These are phyloP conservation scores for Coracopsis vasa DNA, from an alignment of 2,113 vertebrate species.

Conservation along the genomic window DNA sequence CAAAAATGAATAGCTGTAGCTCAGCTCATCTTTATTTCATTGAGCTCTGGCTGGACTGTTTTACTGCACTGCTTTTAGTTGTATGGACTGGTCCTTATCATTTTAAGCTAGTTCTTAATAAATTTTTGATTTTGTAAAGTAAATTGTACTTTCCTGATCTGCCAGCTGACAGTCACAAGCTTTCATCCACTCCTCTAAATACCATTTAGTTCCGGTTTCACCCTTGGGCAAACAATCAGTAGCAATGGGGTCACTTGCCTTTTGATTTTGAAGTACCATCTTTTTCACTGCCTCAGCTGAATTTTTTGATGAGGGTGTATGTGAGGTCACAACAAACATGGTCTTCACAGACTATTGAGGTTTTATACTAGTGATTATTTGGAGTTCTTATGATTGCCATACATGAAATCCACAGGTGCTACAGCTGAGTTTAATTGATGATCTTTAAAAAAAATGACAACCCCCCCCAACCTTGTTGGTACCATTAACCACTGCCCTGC, in stretches of 20 bases:
- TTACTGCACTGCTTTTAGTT: not conserved
- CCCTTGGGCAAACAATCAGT: not conserved
- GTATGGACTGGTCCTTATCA: not conserved
- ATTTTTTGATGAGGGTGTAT: not conserved
- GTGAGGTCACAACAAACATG: not conserved
- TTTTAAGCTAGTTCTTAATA: not conserved
- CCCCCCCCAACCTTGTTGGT: too few species aligned
- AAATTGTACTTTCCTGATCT: not conserved
- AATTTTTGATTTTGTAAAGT: not conserved
- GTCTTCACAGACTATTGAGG: not conserved
- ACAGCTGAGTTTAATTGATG: not conserved
- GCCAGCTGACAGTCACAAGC: not conserved
- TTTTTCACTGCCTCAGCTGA: not conserved
- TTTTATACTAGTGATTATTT: not conserved
- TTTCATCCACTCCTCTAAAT: not conserved
- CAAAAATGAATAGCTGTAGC: not conserved
- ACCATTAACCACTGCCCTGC: not conserved
- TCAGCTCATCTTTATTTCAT: slow-evolving; percentile 54
- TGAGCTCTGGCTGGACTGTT: not conserved
- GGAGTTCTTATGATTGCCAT: not conserved
- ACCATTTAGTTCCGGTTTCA: not conserved
- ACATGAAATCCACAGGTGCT: not conserved
- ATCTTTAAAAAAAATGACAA: not conserved
- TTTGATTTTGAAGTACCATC: not conserved
- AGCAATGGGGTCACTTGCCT: not conserved